Evolutionary conservation across 2,113 vertebrate genomes (phyloP).

Genomic region (Bujurquina vittata): DNA sequence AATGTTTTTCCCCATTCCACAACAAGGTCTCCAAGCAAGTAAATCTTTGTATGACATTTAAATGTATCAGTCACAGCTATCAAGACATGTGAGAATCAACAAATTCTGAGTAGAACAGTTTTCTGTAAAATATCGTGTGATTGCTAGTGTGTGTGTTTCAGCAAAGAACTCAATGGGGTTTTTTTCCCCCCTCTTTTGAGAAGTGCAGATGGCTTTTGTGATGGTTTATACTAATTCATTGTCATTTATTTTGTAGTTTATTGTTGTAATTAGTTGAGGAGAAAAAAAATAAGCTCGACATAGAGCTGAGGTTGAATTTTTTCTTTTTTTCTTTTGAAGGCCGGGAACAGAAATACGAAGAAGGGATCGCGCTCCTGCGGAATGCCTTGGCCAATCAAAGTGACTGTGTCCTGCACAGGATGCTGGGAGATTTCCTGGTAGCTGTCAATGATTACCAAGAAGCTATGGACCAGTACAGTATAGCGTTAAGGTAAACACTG

Average conservation of each 20-base stretch:
- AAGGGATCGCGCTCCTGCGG: slow-evolving; percentile 92
- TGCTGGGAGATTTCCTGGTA: slow-evolving; percentile 96
- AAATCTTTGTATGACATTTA: not conserved
- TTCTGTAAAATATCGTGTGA: too few relatives aligned
- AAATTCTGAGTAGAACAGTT: too few relatives aligned
- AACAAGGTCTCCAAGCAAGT: not conserved
- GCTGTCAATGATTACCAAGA: slow-evolving; percentile 98
- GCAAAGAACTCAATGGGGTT: too few relatives aligned
- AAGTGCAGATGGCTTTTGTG: too few relatives aligned
- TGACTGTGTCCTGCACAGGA: slow-evolving; percentile 95
- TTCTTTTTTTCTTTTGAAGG: slow-evolving; percentile 73
- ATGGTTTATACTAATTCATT: too few relatives aligned
- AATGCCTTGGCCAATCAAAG: slow-evolving; percentile 97
- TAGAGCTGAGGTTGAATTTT: not conserved
- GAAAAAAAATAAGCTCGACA: too few relatives aligned
- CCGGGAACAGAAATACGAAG: slow-evolving; percentile 96
- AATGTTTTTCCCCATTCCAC: not conserved
- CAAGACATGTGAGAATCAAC: too few relatives aligned
- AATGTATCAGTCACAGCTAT: too few relatives aligned
- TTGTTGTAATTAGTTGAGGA: not conserved
- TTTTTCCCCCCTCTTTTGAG: too few relatives aligned
- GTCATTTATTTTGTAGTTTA: too few relatives aligned
- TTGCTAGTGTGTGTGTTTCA: too few relatives aligned
- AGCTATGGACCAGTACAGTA: slow-evolving; percentile 99
- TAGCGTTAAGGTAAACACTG: slow-evolving; percentile 90